Percentiles rank a stretch among this genome's conserved stretches.
Conservation (phyloP, 2,113 vertebrate genomes). For the Mugil cephalus region DNA sequence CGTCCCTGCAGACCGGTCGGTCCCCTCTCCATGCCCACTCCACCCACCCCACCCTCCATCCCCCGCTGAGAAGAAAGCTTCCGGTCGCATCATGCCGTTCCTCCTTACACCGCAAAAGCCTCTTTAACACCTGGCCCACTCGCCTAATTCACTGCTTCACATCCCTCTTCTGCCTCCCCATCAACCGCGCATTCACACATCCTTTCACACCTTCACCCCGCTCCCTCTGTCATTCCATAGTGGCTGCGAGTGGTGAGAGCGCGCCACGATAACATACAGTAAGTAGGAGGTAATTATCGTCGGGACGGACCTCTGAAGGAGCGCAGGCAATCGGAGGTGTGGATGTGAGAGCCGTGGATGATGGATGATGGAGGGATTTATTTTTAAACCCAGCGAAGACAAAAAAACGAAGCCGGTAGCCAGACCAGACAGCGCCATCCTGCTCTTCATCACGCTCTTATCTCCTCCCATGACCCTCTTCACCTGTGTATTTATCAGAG, state of each 20-base stretch:
- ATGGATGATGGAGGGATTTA: constrained; percentile 54
- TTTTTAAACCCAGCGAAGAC: constrained; percentile 78
- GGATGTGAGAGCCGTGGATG: constrained; percentile 20
- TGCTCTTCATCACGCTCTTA: constrained; percentile 71
- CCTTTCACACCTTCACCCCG: constrained; percentile 35
- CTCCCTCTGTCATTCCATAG: constrained; percentile 15
- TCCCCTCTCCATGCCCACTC: constrained; percentile 40
- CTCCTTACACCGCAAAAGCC: constrained; percentile 39
- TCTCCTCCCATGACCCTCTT: constrained; percentile 61
- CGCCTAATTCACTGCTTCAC: constrained; percentile 55
- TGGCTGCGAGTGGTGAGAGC: constrained; percentile 47
- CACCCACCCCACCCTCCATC: too few species aligned
- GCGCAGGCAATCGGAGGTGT: constrained; percentile 29
- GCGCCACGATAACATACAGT: constrained; percentile 7
- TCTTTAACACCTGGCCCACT: constrained; percentile 52
- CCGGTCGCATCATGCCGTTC: constrained; percentile 12
- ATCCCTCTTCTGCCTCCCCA: constrained; percentile 16
- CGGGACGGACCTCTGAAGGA: constrained; percentile 56
- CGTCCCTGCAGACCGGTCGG: constrained; percentile 45
- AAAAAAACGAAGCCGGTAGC: constrained; percentile 68
- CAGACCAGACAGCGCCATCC: constrained; percentile 36
- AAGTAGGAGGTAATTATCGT: constrained; percentile 71
- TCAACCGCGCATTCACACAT: constrained; percentile 30
- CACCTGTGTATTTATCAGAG: constrained; percentile 39
- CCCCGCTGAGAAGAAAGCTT: constrained; percentile 47